phyloP scores from a whole-genome alignment of 2,888 invertebrate genomes.

The Polyploca ridens region DNA sequence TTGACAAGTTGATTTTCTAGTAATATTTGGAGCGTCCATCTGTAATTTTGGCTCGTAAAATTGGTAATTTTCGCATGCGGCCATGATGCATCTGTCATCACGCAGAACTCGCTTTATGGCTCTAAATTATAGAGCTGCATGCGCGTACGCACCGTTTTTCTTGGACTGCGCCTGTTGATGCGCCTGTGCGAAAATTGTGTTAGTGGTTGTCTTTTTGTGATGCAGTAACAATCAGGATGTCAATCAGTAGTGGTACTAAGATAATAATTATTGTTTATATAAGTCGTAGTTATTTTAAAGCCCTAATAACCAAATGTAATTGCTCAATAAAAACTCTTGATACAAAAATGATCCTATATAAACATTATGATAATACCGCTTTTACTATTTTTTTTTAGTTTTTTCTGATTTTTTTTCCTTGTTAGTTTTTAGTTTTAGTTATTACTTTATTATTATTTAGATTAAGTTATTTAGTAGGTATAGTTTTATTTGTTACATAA shows the following conservation, averaged over 20 bases:
- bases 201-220: conserved; percentile 22
- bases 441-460: too few relatives aligned
- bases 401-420: too few relatives aligned
- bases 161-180: conserved; percentile 39
- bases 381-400: too few relatives aligned
- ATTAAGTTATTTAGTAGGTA: too few relatives aligned
- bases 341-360: too few relatives aligned
- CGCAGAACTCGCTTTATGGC: conserved; percentile 54
- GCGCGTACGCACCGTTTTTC: conserved; percentile 47
- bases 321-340: too few relatives aligned
- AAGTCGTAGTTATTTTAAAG: neutral
- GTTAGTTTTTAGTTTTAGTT: too few relatives aligned
- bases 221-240: conserved; percentile 21
- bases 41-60: conserved; percentile 63
- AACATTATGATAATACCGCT: too few relatives aligned
- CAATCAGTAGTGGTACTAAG: conserved; percentile 24
- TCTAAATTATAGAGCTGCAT: conserved; percentile 55
- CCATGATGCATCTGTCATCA: conserved; percentile 65
- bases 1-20: neutral
- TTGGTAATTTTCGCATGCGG: conserved; percentile 51
- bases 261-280: neutral
- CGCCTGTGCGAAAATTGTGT: conserved; percentile 32
- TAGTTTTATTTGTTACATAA: too few relatives aligned
- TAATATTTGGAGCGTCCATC: conserved; percentile 22
- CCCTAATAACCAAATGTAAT: too few relatives aligned